Conservation (phyloP, 2,113 vertebrate species). For the Anas platyrhynchos region DNA sequence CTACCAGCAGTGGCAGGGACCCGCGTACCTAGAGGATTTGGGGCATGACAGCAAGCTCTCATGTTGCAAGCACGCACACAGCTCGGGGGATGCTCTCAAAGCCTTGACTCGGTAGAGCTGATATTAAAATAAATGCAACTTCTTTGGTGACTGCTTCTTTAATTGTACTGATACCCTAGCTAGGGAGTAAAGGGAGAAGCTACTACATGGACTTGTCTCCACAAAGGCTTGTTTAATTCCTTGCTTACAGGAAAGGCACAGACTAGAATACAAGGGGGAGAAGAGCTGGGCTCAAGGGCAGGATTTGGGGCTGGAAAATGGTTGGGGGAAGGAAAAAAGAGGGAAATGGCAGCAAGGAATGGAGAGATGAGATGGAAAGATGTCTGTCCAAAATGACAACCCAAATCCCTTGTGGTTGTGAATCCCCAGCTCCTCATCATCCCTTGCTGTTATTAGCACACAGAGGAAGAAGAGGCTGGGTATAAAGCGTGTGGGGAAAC, state of each 20-base stretch:
- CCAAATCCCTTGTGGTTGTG: neutral
- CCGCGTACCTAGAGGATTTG: neutral
- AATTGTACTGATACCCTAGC: neutral
- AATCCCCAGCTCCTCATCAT: neutral
- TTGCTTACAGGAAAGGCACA: neutral
- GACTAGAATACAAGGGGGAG: neutral
- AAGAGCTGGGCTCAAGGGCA: neutral
- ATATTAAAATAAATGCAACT: neutral
- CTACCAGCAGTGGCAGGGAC: neutral
- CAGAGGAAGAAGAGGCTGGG: neutral
- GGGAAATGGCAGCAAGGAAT: neutral
- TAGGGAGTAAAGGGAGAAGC: neutral
- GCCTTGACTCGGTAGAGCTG: neutral
- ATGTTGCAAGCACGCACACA: rapidly evolving
- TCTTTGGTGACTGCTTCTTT: neutral
- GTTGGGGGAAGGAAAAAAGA: neutral
- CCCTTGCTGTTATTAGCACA: neutral
- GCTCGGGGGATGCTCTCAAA: neutral
- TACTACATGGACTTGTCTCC: neutral
- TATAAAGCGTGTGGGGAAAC: neutral
- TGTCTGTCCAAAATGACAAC: neutral
- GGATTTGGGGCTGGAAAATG: neutral
- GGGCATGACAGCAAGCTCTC: neutral
- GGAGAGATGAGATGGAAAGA: neutral
- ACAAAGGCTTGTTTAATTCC: neutral